Conservation (phyloP, 2,113 vertebrate species). For the Arizona elegans region DNA sequence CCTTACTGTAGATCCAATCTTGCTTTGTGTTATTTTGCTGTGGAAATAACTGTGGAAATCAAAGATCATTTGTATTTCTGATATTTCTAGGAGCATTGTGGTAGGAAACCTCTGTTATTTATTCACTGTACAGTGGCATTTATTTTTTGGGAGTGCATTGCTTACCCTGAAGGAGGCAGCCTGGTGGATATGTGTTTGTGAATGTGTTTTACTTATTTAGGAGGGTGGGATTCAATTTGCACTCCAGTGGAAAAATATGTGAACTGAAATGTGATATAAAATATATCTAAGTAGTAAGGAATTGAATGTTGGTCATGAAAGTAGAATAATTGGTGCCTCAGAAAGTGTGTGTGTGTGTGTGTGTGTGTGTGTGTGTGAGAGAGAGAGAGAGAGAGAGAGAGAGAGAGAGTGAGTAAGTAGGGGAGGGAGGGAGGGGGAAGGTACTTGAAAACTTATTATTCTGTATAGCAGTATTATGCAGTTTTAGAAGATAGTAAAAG, state of each 20-base stretch:
- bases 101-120: not conserved
- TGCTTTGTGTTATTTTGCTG: not conserved
- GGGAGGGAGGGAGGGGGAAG: too few relatives aligned
- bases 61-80: constrained; percentile 13
- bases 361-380: too few relatives aligned
- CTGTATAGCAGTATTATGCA: not conserved
- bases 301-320: not conserved
- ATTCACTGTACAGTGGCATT: constrained; percentile 20
- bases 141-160: not conserved
- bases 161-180: not conserved
- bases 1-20: not conserved
- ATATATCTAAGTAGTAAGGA: not conserved
- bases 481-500: not conserved
- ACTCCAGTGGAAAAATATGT: not conserved
- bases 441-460: not conserved
- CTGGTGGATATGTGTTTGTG: not conserved
- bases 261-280: constrained; percentile 1
- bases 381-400: too few relatives aligned
- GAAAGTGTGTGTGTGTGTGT: not conserved
- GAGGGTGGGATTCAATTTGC: not conserved
- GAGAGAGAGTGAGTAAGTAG: not conserved
- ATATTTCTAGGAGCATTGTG: not conserved
- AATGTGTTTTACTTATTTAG: not conserved
- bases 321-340: not conserved
- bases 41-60: constrained; percentile 9